A percentile compares a stretch with the other conserved stretches of the same genome.
phyloP scores from a whole-genome alignment of 2,797 vertebrate genomes.

The Sciurus vulgaris region DNA sequence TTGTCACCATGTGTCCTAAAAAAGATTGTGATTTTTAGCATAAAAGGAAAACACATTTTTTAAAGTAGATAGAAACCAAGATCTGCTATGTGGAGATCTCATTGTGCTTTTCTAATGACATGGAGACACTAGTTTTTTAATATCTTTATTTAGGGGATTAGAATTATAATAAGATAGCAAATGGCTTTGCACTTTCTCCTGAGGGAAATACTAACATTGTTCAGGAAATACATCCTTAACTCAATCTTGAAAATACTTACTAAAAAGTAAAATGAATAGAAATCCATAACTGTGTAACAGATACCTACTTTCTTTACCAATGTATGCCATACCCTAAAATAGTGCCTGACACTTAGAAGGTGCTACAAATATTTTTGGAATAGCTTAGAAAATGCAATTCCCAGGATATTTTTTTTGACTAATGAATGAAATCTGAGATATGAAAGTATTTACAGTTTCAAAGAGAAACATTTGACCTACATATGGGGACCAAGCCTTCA shows the following conservation, averaged over 20 bases:
- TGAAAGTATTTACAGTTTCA: not conserved
- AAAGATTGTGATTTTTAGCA: slow-evolving; percentile 13
- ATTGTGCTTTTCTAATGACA: slow-evolving; percentile 57
- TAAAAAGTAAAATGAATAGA: slow-evolving; percentile 28
- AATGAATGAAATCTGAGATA: not conserved
- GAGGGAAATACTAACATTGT: slow-evolving; percentile 52
- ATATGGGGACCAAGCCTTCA: not conserved
- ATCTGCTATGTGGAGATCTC: not conserved
- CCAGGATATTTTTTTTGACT: not conserved
- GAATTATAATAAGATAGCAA: slow-evolving; percentile 56
- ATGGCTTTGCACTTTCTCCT: slow-evolving; percentile 17
- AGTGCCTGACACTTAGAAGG: not conserved
- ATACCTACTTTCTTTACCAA: slow-evolving; percentile 14
- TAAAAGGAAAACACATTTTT: not conserved
- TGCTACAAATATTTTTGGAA: not conserved
- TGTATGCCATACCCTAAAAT: not conserved
- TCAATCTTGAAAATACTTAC: slow-evolving; percentile 39
- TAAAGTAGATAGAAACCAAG: slow-evolving; percentile 16
- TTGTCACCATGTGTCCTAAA: not conserved
- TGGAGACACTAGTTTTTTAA: slow-evolving; percentile 3
- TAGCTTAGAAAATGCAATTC: slow-evolving; percentile 26
- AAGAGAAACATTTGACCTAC: not conserved
- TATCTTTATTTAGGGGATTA: slow-evolving; percentile 14
- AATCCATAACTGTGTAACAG: not conserved
- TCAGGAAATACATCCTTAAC: slow-evolving; percentile 50